Evolutionary conservation across 2,888 invertebrate species (phyloP).

Genomic region (Gandaritis pyraliata): DNA sequence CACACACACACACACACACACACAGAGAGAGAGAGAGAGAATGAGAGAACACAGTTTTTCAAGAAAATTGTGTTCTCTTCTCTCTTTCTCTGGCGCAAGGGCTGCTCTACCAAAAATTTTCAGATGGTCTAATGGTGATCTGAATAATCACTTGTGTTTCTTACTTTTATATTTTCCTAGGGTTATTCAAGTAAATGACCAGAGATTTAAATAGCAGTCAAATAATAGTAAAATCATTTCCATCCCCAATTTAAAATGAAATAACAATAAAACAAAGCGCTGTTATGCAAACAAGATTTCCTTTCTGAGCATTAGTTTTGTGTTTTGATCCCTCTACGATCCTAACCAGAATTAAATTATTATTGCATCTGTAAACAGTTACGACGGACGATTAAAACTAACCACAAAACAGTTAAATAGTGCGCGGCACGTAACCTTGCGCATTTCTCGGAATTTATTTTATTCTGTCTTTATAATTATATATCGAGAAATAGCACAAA

Average conservation of each 20-base stretch:
- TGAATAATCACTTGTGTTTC: too few species aligned
- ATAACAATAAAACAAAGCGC: conserved; percentile 56
- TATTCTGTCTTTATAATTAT: too few species aligned
- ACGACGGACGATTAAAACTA: conserved; percentile 75
- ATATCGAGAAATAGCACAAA: too few species aligned
- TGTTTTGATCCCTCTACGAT: conserved; percentile 67
- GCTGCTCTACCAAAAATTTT: too few species aligned
- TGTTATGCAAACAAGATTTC: conserved; percentile 37
- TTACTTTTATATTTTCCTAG: background rate
- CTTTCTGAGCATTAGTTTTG: conserved; percentile 58
- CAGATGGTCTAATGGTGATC: too few species aligned
- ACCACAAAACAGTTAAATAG: conserved; percentile 62
- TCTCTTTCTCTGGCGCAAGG: too few species aligned
- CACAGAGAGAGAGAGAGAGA: too few species aligned
- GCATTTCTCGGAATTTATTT: background rate
- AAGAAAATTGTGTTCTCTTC: too few species aligned
- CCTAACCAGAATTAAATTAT: conserved; percentile 75
- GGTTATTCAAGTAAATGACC: conserved; percentile 1
- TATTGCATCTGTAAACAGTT: conserved; percentile 80
- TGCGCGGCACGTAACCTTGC: background rate
- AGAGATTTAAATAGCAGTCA: conserved; percentile 14
- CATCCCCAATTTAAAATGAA: conserved; percentile 54
- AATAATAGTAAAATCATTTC: conserved; percentile 12
- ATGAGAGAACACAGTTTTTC: too few species aligned
- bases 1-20: too few species aligned